Percentiles rank a stretch among this genome's conserved stretches.
Conservation (phyloP, 2,888 invertebrate genomes). For the Eilema sororculum region DNA sequence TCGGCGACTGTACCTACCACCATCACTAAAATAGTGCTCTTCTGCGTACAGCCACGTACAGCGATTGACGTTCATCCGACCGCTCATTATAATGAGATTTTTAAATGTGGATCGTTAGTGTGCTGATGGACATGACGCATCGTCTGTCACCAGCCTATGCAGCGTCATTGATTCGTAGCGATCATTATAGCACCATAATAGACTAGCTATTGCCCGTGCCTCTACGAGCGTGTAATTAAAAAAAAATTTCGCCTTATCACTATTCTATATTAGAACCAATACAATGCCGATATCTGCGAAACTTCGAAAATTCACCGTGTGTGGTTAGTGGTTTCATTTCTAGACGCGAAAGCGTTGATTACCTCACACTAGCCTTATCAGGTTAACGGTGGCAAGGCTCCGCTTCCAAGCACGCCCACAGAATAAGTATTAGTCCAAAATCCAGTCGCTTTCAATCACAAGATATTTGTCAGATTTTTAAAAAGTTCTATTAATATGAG, state of each 20-base stretch:
- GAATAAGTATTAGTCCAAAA: not conserved
- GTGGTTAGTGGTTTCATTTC: slow-evolving; percentile 1
- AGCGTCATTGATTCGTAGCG: slow-evolving; percentile 11
- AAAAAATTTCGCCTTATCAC: too few relatives aligned
- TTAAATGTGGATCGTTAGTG: slow-evolving; percentile 25
- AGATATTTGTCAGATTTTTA: not conserved
- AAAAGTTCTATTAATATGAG: too few relatives aligned
- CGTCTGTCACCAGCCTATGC: slow-evolving; percentile 17
- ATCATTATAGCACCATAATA: slow-evolving; percentile 1
- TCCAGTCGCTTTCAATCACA: not conserved
- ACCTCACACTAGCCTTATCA: not conserved
- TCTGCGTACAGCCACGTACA: not conserved
- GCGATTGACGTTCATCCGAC: slow-evolving; percentile 7
- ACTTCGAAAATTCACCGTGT: not conserved
- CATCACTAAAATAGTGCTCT: not conserved
- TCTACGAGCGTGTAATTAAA: too few relatives aligned
- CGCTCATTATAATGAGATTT: slow-evolving; percentile 23
- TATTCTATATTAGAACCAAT: too few relatives aligned
- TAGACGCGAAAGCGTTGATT: not conserved
- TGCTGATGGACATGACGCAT: slow-evolving; percentile 18
- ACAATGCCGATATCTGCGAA: too few relatives aligned
- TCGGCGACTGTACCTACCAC: not conserved
- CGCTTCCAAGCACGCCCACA: not conserved
- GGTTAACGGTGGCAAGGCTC: not conserved
- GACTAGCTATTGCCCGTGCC: not conserved